Percentiles rank a stretch among this genome's conserved stretches.
These are phyloP conservation scores for Leistus spinibarbis DNA, from an alignment of 2,888 invertebrate species.

Conservation along the genomic window DNA sequence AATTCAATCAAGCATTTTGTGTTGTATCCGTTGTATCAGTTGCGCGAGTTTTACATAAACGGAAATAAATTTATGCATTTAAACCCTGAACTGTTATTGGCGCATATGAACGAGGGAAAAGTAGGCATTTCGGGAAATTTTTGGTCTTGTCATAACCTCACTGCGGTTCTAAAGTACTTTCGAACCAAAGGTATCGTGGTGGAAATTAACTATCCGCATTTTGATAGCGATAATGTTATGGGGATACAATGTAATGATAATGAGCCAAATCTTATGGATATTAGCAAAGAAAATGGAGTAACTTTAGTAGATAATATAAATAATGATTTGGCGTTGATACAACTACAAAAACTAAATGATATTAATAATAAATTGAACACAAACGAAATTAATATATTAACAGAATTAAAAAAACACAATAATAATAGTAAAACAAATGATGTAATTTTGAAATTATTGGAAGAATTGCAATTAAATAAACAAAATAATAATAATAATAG, in stretches of 20 bases:
- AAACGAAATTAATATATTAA: too few relatives aligned
- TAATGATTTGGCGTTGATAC: too few relatives aligned
- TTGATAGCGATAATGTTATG: not conserved
- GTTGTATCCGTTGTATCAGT: not conserved
- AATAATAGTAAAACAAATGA: too few relatives aligned
- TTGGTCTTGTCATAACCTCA: not conserved
- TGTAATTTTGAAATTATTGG: too few relatives aligned
- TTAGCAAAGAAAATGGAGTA: not conserved
- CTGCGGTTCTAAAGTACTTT: not conserved
- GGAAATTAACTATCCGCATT: not conserved
- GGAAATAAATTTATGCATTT: constrained; percentile 4
- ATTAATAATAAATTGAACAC: too few relatives aligned
- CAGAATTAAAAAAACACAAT: too few relatives aligned
- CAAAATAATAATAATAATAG: too few relatives aligned
- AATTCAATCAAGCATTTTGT: not conserved
- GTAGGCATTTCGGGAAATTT: not conserved
- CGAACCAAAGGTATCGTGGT: not conserved
- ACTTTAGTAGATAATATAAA: too few relatives aligned
- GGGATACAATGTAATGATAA: not conserved
- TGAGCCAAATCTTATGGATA: too few relatives aligned
- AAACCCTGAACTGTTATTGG: not conserved
- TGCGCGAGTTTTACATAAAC: not conserved
- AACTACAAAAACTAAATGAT: too few relatives aligned
- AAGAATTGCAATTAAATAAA: too few relatives aligned
- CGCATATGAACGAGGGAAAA: not conserved